Evolutionary conservation across 1,140 invertebrate genomes (phyloP), one percentile per base, ranked within the genome.

Genomic region (Cardiocondyla obscurior): DNA sequence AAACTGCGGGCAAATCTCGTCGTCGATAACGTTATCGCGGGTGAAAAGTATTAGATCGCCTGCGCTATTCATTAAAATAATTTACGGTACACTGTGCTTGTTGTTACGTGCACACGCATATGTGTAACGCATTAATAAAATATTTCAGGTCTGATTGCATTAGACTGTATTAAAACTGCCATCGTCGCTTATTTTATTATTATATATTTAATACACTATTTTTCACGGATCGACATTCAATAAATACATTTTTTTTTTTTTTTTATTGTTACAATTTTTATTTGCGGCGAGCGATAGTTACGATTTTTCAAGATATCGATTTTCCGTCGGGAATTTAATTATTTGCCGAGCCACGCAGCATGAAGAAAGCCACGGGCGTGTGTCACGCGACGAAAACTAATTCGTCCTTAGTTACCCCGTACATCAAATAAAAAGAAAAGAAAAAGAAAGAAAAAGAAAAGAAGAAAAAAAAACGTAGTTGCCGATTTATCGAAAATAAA

Each of bases 321-420:
- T 16, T 76, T 36, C 57, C 16, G 22, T 39, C 44, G 19, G 16
- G 10, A 1, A 28, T 60, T 77, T 67, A 39, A 77, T 77, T 67
- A 39, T 67, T 79, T n/a, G 30, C 12, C 44, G 53, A 51, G 19
- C 3, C n/a, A 19, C 22, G 16, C 16, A 6, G 36, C 10, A 53
- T 79, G 36, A 67, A 16, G 67, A 65, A 65, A 36, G 16, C 30
- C 14, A 10, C 10, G 19, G 58, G 30, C 44, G 36, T 39, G 3
- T 55, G 25, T 67, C 46, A 79, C 46, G 46, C 49, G 62, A 77
- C 30, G 62, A 30, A 19, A 77, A 64, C n/a, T 53, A 67, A 67
- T 79, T 69, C 6, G 64, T 51, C n/a, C n/a, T n/a, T n/a, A n/a
- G n/a, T n/a, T n/a, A n/a, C n/a, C n/a, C n/a, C n/a, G n/a, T n/a